Conservation (phyloP, 1,140 invertebrate genomes). For the Lanistes nyassanus region DNA sequence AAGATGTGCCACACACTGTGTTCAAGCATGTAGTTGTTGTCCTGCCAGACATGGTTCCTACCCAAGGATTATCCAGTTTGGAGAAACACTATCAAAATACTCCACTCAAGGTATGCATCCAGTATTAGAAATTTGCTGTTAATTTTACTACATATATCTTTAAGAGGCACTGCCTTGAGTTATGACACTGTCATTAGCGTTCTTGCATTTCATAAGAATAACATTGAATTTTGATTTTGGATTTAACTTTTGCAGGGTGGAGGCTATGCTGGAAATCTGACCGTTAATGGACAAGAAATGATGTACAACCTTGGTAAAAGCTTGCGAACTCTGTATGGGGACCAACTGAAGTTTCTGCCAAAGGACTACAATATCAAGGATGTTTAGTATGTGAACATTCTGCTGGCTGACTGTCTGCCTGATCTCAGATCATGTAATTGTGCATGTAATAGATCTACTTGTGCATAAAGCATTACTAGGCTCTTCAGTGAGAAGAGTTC, state of each 20-base stretch:
- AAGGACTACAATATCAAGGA: constrained; percentile 30
- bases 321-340: constrained; percentile 42
- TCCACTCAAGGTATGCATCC: not conserved
- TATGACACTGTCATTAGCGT: too few relatives aligned
- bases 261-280: constrained; percentile 39
- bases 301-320: constrained; percentile 43
- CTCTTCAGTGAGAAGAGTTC: too few relatives aligned
- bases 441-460: too few relatives aligned
- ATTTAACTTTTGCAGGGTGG: constrained; percentile 40
- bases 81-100: not conserved
- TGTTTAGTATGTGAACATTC: constrained; percentile 25
- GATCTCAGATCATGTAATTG: too few relatives aligned
- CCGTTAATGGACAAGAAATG: constrained; percentile 49
- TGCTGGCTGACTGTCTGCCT: not conserved
- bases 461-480: too few relatives aligned
- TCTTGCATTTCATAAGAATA: too few relatives aligned
- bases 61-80: not conserved
- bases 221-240: too few relatives aligned
- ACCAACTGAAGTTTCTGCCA: constrained; percentile 36
- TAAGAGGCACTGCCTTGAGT: too few relatives aligned
- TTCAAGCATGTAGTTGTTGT: not conserved
- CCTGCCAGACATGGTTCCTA: not conserved
- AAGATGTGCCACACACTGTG: not conserved
- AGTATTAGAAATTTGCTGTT: too few relatives aligned
- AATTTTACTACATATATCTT: too few relatives aligned